Percentiles rank a stretch among this genome's conserved stretches.
Evolutionary conservation across 2,113 vertebrate genomes (phyloP).

Genomic region (Zapornia atra): DNA sequence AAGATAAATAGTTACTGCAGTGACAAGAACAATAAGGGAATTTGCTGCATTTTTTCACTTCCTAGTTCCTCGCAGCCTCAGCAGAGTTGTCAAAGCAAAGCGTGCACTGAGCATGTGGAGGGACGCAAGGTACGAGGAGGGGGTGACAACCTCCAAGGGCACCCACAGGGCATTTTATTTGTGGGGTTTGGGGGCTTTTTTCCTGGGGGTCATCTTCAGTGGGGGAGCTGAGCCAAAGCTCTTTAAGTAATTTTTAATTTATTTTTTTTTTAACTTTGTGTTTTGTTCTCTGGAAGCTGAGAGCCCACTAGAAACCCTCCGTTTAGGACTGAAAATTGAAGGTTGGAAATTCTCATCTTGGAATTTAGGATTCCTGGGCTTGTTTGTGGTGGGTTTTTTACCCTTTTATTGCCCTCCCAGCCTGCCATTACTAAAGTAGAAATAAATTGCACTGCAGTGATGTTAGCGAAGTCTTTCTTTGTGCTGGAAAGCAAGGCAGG

Average conservation of each 20-base stretch:
- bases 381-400: not conserved
- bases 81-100: not conserved
- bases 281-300: not conserved
- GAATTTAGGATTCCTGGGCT: not conserved
- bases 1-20: not conserved
- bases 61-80: not conserved
- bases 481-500: not conserved
- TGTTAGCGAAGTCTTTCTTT: not conserved
- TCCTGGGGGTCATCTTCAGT: not conserved
- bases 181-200: not conserved
- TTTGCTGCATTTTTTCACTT: not conserved
- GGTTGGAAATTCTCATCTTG: not conserved
- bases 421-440: not conserved
- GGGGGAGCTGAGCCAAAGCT: not conserved
- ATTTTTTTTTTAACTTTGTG: accelerated
- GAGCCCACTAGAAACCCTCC: not conserved
- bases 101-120: not conserved
- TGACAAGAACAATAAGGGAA: not conserved
- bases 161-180: not conserved
- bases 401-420: not conserved
- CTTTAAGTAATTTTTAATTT: not conserved
- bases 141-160: not conserved
- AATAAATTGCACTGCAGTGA: not conserved
- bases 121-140: not conserved
- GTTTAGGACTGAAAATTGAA: not conserved